Conservation (phyloP, 2,797 vertebrate genomes). For the Anisognathus igniventris region DNA sequence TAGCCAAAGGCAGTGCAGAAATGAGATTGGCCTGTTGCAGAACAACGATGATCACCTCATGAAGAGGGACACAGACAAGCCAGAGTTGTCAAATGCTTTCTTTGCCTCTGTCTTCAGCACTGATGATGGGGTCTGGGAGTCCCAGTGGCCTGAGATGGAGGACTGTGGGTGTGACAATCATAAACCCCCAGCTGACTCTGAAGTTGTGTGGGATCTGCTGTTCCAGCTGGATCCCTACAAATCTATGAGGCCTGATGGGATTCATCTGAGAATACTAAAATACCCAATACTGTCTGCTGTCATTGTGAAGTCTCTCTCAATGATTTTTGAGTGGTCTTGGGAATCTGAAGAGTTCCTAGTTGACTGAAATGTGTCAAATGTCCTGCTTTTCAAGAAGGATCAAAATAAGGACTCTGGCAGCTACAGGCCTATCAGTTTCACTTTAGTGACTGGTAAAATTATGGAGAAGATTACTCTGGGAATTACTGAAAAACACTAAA, state of each 20-base stretch:
- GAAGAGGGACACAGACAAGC: background rate
- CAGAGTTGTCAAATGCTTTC: background rate
- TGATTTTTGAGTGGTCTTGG: background rate
- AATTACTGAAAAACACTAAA: background rate
- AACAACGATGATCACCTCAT: background rate
- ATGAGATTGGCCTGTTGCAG: background rate
- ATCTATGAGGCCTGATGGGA: background rate
- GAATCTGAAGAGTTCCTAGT: background rate
- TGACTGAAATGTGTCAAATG: background rate
- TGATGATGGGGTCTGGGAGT: background rate
- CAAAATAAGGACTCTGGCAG: background rate
- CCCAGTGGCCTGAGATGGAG: background rate
- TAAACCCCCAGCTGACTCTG: accelerated
- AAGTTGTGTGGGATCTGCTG: background rate
- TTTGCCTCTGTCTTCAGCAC: background rate
- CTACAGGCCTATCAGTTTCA: background rate
- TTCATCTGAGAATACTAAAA: background rate
- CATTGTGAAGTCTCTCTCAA: background rate
- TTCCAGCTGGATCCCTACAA: background rate
- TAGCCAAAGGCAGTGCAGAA: background rate
- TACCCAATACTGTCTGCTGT: background rate
- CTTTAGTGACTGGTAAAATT: background rate
- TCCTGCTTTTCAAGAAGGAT: accelerated
- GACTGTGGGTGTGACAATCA: background rate
- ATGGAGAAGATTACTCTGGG: background rate